Evolutionary conservation across 2,888 invertebrate species (phyloP).

Genomic region (Celastrina argiolus): DNA sequence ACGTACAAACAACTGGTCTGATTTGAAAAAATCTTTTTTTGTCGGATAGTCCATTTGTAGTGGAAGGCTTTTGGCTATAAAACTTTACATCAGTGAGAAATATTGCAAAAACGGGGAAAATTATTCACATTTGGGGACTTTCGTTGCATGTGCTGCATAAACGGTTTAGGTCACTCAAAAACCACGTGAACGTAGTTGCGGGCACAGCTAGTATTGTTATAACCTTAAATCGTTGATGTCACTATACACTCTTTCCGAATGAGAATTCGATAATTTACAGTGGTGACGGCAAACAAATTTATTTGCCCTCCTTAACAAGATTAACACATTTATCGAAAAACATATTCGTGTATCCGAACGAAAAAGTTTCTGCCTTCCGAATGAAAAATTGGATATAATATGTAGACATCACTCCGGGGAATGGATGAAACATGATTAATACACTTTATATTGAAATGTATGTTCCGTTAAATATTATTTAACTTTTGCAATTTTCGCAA

Average conservation of each 20-base stretch:
- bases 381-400: slow-evolving; percentile 19
- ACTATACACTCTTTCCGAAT: neutral
- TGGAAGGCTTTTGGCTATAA: no score
- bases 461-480: slow-evolving; percentile 5
- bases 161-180: no score
- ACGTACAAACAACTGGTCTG: no score
- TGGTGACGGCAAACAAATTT: slow-evolving; percentile 20
- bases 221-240: neutral
- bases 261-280: slow-evolving; percentile 11
- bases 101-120: no score
- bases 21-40: no score
- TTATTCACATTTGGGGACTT: no score
- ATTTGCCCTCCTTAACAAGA: slow-evolving; percentile 16
- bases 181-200: no score
- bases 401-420: slow-evolving; percentile 18
- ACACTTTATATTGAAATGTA: neutral
- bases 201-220: no score
- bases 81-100: no score
- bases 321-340: slow-evolving; percentile 18
- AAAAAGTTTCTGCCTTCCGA: slow-evolving; percentile 18
- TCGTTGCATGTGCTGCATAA: no score
- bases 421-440: slow-evolving; percentile 2
- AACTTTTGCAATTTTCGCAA: neutral
- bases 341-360: slow-evolving; percentile 14
- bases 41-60: no score